Evolutionary conservation across 92 coral and sea anemone species (phyloP).

Genomic region (Zoanthus sansibaricus): DNA sequence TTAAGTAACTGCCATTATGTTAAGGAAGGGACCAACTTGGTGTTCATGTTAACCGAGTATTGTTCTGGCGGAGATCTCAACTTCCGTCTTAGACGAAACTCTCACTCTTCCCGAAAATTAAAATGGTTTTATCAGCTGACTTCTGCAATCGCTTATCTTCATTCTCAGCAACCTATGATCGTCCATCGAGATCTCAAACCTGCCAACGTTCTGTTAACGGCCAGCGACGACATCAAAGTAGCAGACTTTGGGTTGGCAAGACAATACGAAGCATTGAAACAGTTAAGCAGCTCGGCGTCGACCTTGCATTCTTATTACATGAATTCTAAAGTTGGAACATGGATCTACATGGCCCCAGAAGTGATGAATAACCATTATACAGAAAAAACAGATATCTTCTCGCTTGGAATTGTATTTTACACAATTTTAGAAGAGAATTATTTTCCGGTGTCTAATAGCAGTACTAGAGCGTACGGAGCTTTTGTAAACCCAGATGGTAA

Average conservation of each 20-base stretch:
- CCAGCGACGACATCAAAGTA: constrained; percentile 69
- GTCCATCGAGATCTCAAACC: constrained; percentile 34
- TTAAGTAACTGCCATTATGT: not conserved
- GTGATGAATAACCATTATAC: constrained; percentile 48
- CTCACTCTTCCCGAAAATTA: not conserved
- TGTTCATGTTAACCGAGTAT: constrained; percentile 23
- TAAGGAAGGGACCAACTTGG: not conserved
- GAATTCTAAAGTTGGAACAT: constrained; percentile 49
- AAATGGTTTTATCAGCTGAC: constrained; percentile 82
- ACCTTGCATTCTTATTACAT: constrained; percentile 51
- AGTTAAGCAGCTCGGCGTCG: not conserved
- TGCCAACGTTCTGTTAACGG: constrained; percentile 65
- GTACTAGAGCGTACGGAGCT: constrained; percentile 21
- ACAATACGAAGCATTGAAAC: constrained; percentile 57
- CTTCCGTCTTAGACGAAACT: not conserved
- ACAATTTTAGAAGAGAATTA: constrained; percentile 47
- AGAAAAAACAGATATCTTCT: constrained; percentile 59
- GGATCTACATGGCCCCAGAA: constrained; percentile 72
- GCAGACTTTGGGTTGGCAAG: constrained; percentile 95
- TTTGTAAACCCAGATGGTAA: constrained; percentile 13
- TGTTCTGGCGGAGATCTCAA: constrained; percentile 28
- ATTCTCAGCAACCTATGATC: constrained; percentile 12
- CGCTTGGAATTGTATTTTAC: constrained; percentile 56
- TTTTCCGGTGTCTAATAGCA: constrained; percentile 5
- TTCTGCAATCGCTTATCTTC: constrained; percentile 59